Evolutionary conservation across 2,797 vertebrate genomes (phyloP).

Genomic region (Poeciliopsis turneri): DNA sequence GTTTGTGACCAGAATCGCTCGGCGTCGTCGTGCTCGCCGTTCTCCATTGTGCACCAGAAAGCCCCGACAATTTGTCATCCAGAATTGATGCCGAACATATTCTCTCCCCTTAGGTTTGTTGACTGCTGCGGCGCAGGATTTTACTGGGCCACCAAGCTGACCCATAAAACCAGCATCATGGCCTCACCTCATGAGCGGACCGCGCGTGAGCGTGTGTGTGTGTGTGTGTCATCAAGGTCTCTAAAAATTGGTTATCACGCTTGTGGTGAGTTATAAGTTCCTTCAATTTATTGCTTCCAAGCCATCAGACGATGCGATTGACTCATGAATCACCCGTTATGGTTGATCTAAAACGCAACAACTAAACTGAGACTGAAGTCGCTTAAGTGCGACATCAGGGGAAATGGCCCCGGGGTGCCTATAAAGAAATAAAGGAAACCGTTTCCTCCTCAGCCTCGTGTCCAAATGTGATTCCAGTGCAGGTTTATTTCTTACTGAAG

Average conservation of each 20-base stretch:
- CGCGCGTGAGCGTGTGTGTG: too few relatives aligned
- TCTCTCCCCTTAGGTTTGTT: background rate
- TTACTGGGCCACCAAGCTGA: background rate
- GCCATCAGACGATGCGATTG: background rate
- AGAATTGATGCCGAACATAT: background rate
- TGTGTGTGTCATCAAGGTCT: background rate
- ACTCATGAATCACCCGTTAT: conserved; percentile 5
- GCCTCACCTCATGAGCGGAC: background rate
- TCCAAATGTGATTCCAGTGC: background rate
- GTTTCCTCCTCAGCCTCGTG: background rate
- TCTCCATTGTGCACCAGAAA: background rate
- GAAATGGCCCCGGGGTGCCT: background rate
- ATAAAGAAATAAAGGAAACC: background rate
- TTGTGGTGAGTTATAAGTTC: background rate
- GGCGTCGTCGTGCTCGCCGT: conserved; percentile 5
- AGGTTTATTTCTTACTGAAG: background rate
- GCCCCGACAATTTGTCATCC: conserved; percentile 5
- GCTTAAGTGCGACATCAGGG: background rate
- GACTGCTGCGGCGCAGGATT: background rate
- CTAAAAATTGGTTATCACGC: background rate
- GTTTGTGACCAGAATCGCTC: conserved; percentile 41
- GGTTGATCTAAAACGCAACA: background rate
- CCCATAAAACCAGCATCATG: background rate
- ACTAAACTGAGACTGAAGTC: conserved; percentile 1
- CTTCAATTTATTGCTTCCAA: conserved; percentile 4